Percentiles rank a stretch among this genome's conserved stretches.
Conservation (phyloP, 1,140 invertebrate species). For the Drosophila triauraria region DNA sequence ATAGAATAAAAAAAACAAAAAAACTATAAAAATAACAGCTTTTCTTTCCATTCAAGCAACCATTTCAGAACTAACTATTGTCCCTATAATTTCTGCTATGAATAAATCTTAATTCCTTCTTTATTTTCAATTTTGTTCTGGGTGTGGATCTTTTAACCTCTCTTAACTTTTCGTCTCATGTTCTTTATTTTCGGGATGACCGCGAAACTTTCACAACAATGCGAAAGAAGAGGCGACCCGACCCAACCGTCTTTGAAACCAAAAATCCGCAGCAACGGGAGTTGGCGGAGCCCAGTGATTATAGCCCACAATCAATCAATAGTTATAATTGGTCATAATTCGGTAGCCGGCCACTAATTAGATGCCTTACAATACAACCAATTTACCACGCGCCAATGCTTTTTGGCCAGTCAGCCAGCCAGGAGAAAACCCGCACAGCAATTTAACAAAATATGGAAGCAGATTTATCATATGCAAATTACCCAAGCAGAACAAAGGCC, state of each 20-base stretch:
- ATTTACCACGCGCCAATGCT: slow-evolving; percentile 63
- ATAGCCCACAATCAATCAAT: slow-evolving; percentile 59
- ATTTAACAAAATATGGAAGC: slow-evolving; percentile 73
- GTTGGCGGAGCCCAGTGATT: slow-evolving; percentile 38
- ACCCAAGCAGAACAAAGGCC: slow-evolving; percentile 34
- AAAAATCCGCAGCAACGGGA: slow-evolving; percentile 36
- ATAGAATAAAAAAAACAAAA: too few relatives aligned
- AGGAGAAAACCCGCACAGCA: slow-evolving; percentile 50
- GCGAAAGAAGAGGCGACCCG: slow-evolving; percentile 28
- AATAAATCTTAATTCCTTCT: background rate
- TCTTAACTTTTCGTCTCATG: background rate
- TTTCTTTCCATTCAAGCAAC: background rate
- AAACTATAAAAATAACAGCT: too few relatives aligned
- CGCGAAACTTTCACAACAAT: slow-evolving; percentile 46
- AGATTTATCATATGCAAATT: slow-evolving; percentile 83
- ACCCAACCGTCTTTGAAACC: background rate
- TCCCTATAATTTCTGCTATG: background rate
- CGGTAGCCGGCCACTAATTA: slow-evolving; percentile 78
- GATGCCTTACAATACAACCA: slow-evolving; percentile 73
- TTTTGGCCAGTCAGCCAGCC: slow-evolving; percentile 40
- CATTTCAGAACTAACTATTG: background rate
- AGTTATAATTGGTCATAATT: slow-evolving; percentile 75
- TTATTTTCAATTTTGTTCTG: background rate
- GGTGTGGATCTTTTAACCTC: slow-evolving; percentile 18
- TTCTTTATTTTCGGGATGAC: slow-evolving; percentile 1